Conservation (phyloP, 2,113 vertebrate species). For the Vidua chalybeata region DNA sequence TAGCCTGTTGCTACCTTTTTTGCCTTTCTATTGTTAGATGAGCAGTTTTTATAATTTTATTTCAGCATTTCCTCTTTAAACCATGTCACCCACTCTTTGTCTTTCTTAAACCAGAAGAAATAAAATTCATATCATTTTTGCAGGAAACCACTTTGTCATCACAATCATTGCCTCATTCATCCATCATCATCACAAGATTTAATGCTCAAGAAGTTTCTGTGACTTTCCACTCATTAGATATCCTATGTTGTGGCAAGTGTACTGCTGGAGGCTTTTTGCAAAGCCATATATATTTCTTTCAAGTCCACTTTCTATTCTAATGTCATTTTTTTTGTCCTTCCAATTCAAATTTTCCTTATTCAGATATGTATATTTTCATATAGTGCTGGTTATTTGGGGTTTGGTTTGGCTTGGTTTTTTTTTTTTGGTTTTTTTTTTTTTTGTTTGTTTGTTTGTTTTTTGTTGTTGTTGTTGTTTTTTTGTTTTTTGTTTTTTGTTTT, state of each 20-base stretch:
- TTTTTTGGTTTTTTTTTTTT: neutral
- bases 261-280: neutral
- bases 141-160: neutral
- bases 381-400: rapidly evolving
- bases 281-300: neutral
- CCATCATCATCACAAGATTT: neutral
- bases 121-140: neutral
- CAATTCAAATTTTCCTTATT: neutral
- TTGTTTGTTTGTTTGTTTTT: too few species aligned
- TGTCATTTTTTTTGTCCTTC: neutral
- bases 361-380: neutral
- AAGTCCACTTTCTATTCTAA: neutral
- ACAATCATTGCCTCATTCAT: neutral
- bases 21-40: neutral
- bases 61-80: neutral
- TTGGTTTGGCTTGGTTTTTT: neutral
- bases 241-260: neutral
- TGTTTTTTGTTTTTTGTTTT: too few species aligned
- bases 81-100: rapidly evolving
- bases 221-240: neutral
- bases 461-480: neutral
- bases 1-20: neutral
- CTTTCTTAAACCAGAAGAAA: neutral
- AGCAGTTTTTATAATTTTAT: neutral
- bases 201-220: neutral